A percentile compares a stretch with the other conserved stretches of the same genome.
Evolutionary conservation across 2,113 vertebrate species (phyloP).

Genomic region (Uria aalge): DNA sequence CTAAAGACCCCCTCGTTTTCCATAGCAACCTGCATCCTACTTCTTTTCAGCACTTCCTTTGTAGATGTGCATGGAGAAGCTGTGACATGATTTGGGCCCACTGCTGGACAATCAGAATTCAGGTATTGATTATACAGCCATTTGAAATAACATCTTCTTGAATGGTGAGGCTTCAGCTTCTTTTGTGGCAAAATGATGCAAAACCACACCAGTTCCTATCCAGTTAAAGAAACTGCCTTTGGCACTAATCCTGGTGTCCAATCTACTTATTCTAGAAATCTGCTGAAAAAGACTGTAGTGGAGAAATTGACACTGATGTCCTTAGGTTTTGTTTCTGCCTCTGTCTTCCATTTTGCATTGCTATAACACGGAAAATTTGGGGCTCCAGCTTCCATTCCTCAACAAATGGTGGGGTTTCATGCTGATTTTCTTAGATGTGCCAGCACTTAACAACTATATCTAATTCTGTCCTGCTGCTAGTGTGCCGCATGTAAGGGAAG

Average conservation of each 20-base stretch:
- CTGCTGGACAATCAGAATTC: neutral
- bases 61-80: neutral
- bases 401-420: neutral
- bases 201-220: neutral
- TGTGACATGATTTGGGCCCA: neutral
- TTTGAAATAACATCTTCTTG: neutral
- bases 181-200: neutral
- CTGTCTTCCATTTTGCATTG: neutral
- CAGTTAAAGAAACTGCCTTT: neutral
- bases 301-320: neutral
- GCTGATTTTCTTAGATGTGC: neutral
- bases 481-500: rapidly evolving
- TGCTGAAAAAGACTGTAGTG: neutral
- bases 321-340: neutral
- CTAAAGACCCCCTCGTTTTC: neutral
- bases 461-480: neutral
- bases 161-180: neutral
- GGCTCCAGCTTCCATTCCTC: neutral
- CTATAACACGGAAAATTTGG: neutral
- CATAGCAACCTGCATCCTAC: neutral
- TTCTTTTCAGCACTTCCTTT: neutral
- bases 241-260: neutral
- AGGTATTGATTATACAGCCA: neutral
- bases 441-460: neutral
- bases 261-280: neutral